These are phyloP conservation scores for Pollicipes pollicipes DNA, from an alignment of 1,140 invertebrate species.

Conservation along the genomic window DNA sequence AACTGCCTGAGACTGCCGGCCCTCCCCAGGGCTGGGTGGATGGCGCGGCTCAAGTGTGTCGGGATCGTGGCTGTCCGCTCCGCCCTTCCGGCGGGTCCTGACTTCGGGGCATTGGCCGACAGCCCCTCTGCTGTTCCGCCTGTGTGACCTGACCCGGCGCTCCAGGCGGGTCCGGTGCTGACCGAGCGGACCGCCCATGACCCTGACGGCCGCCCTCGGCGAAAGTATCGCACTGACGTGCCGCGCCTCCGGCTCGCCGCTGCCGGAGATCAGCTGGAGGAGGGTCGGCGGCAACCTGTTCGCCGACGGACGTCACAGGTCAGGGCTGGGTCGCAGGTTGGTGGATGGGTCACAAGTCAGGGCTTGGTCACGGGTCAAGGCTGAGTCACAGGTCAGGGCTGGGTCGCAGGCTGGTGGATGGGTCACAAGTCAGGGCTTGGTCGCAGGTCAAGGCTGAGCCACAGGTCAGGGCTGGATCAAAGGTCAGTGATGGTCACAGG, in stretches of 20 bases:
- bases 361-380: neutral
- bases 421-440: no score
- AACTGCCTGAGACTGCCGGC: no score
- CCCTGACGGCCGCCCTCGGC: neutral
- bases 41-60: no score
- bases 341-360: neutral
- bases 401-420: neutral
- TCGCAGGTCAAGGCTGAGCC: no score
- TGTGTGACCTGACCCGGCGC: neutral
- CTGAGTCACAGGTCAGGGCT: neutral
- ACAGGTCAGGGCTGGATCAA: no score
- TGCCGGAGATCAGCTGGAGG: neutral
- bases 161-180: neutral
- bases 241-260: neutral
- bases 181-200: neutral
- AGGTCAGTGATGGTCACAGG: no score
- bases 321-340: neutral
- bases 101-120: no score
- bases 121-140: no score
- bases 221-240: neutral
- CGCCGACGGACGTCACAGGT: neutral
- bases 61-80: no score
- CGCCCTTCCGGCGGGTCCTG: no score
- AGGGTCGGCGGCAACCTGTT: neutral
- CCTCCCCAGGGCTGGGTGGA: no score